Percentiles rank a stretch among this genome's conserved stretches.
Conservation (phyloP, 2,113 vertebrate species). For the Suncus etruscus region DNA sequence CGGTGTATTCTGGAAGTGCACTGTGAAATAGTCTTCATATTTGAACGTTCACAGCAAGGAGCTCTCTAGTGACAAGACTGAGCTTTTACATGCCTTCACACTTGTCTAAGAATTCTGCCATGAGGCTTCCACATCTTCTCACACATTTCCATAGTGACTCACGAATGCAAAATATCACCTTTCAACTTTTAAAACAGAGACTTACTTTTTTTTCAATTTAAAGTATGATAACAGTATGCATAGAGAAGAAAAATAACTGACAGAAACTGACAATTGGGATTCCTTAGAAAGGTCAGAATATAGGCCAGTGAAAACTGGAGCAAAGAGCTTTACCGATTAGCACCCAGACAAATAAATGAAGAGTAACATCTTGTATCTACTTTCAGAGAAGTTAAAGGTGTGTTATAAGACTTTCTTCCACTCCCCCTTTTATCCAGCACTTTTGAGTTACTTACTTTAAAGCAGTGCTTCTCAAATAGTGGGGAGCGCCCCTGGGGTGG, state of each 20-base stretch:
- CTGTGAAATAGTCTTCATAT: neutral
- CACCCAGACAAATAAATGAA: neutral
- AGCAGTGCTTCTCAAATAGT: too few relatives aligned
- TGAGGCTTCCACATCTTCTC: neutral
- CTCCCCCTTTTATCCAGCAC: neutral
- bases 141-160: neutral
- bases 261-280: neutral
- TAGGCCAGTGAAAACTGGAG: neutral
- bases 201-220: conserved; percentile 9
- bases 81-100: neutral
- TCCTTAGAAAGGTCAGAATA: neutral
- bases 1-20: neutral
- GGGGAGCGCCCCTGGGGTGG: too few relatives aligned
- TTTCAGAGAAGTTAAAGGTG: conserved; percentile 3
- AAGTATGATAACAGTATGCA: conserved; percentile 19
- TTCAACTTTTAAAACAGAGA: neutral
- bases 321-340: neutral
- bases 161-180: neutral
- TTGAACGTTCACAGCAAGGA: neutral
- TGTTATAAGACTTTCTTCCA: too few relatives aligned
- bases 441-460: conserved; percentile 9
- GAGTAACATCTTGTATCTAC: neutral
- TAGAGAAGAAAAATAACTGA: neutral
- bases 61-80: neutral
- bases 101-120: neutral